These are phyloP conservation scores for Linyphia triangularis DNA, from an alignment of 2,888 invertebrate genomes.

Conservation along the genomic window DNA sequence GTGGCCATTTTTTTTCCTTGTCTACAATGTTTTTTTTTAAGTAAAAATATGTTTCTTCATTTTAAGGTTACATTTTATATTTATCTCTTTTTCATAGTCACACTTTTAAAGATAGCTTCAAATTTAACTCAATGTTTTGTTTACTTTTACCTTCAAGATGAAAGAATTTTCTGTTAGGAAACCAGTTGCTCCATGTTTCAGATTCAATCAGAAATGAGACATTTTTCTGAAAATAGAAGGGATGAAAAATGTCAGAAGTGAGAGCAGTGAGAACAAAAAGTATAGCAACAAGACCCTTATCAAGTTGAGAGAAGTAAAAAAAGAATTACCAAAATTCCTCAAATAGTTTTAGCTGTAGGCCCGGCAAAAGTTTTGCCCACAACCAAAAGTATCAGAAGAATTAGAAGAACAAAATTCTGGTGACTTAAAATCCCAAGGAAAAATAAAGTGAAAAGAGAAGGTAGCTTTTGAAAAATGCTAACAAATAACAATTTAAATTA, in stretches of 20 bases:
- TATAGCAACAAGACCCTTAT: slow-evolving; percentile 39
- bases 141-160: slow-evolving; percentile 60
- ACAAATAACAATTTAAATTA: background rate
- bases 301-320: slow-evolving; percentile 15
- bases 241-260: slow-evolving; percentile 74
- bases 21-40: background rate
- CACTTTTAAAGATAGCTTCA: background rate
- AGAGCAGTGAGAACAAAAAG: slow-evolving; percentile 61
- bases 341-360: too few relatives aligned
- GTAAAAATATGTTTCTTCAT: background rate
- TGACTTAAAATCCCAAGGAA: background rate
- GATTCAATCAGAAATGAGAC: slow-evolving; percentile 74
- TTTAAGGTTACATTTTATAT: background rate
- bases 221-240: slow-evolving; percentile 75
- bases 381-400: slow-evolving; percentile 11
- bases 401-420: too few relatives aligned
- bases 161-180: slow-evolving; percentile 63
- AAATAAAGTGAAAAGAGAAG: background rate
- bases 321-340: too few relatives aligned
- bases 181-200: slow-evolving; percentile 64
- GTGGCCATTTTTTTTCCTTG: slow-evolving; percentile 30
- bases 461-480: background rate
- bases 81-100: background rate
- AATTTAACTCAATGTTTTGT: background rate
- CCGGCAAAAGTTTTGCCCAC: too few relatives aligned